Evolutionary conservation across 2,888 invertebrate species (phyloP), one percentile per base, ranked within the genome.

Genomic region (Junonia oenone): DNA sequence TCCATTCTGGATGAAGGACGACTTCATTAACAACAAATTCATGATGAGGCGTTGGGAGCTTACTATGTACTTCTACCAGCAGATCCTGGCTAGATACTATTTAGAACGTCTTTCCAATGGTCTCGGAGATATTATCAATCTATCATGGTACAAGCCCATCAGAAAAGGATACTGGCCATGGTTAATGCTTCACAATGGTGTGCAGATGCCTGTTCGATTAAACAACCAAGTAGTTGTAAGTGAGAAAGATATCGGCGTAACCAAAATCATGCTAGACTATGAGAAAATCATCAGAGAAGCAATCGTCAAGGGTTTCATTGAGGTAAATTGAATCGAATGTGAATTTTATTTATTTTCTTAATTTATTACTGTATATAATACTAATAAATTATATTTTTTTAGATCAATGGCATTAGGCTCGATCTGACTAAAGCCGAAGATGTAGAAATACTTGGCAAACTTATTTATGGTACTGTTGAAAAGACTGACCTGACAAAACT

Each of bases 1-100:
- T 67, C 93, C 93, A n/a, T 93, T 92, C 87, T 93, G 93, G 92
- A 85, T 93, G 88, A 88, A 83, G 40, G 83, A 87, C 48, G 78
- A 81, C 2, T 71, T 89, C 35, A 71, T 89, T 38, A 79, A 77
- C 48, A 76, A 79, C 66, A 83, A 83, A 61, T 70, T 72, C 13
- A 79, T 74, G 58, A 67, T 64, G 31, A 78, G 83, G 51, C 91
- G 91, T 47, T 92, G 90, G 51, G 92, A 93, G 71, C 73, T 92
- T 3, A 93, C 91, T 65, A 76, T 91, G 62, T 92, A 91, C 76
- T 89, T 91, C 68, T 92, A 93, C 76, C 94, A 94, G 71, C 93
- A 94, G 74, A 84, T 94, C 8, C 75, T 94, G 55, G 94, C 94
- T 46, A 91, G 93, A 59, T 92, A 91, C 71, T 86, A 91, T 66